Conservation (phyloP, 2,113 vertebrate genomes). For the Platanista minor region DNA sequence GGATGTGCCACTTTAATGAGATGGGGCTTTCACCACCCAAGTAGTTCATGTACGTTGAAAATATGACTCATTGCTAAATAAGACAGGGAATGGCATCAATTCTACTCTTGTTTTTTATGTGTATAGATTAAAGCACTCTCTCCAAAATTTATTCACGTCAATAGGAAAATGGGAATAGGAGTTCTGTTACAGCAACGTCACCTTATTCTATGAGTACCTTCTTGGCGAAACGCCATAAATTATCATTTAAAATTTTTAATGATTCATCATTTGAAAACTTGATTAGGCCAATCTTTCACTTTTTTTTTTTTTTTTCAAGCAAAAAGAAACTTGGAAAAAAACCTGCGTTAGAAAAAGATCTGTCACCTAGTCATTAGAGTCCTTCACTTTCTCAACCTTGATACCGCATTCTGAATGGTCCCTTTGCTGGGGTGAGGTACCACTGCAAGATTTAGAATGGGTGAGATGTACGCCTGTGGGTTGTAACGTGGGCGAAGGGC, state of each 20-base stretch:
- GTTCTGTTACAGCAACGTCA: background rate
- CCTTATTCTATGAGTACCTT: background rate
- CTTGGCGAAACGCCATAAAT: background rate
- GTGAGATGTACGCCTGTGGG: background rate
- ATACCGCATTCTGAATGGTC: background rate
- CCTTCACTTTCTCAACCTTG: background rate
- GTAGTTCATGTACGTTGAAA: background rate
- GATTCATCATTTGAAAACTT: background rate
- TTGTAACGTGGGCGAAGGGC: background rate
- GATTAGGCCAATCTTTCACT: background rate
- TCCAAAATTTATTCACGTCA: background rate
- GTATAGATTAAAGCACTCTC: background rate
- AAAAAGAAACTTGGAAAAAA: background rate
- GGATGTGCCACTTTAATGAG: background rate
- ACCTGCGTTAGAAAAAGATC: background rate
- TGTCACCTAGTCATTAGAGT: background rate
- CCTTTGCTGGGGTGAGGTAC: background rate
- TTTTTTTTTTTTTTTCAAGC: background rate
- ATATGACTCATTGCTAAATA: background rate
- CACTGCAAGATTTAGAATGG: background rate
- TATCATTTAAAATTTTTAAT: background rate
- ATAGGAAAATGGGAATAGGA: background rate
- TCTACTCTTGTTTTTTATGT: background rate
- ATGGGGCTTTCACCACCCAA: background rate
- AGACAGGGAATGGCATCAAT: background rate